phyloP scores from a whole-genome alignment of 1,140 invertebrate genomes.

The Tetramorium parvispinum region DNA sequence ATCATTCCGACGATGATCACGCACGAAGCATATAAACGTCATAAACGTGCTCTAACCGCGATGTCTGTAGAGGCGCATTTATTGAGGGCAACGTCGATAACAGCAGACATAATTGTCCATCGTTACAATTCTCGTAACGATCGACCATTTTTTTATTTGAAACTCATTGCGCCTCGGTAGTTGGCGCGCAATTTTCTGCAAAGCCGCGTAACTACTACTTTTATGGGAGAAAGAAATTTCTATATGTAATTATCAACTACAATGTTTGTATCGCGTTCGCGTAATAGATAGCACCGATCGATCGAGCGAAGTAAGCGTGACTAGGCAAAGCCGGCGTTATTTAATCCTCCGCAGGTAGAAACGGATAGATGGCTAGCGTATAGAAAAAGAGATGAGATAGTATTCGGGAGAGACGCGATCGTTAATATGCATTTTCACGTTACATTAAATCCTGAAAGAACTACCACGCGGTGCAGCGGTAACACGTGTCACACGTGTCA shows the following conservation, averaged over 20 bases:
- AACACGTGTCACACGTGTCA: constrained; percentile 76
- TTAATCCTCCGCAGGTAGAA: constrained; percentile 54
- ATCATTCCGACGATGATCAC: constrained; percentile 47
- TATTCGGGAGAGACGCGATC: constrained; percentile 36
- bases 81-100: constrained; percentile 44
- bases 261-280: not conserved
- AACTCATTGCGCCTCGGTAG: not conserved
- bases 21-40: constrained; percentile 24
- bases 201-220: not conserved
- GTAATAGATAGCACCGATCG: not conserved
- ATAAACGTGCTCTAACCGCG: constrained; percentile 15
- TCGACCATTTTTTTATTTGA: not conserved
- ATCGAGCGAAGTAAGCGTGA: constrained; percentile 29
- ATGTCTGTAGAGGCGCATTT: constrained; percentile 28
- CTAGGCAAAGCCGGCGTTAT: constrained; percentile 31
- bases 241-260: constrained; percentile 10
- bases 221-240: not conserved
- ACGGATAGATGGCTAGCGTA: not conserved
- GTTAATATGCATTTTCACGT: constrained; percentile 77
- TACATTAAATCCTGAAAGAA: constrained; percentile 59
- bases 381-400: constrained; percentile 7
- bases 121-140: constrained; percentile 2
- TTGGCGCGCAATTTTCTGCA: not conserved
- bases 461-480: constrained; percentile 61
- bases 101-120: constrained; percentile 43